Conservation (phyloP, 1,140 invertebrate genomes). For the Penaeus japonicus region DNA sequence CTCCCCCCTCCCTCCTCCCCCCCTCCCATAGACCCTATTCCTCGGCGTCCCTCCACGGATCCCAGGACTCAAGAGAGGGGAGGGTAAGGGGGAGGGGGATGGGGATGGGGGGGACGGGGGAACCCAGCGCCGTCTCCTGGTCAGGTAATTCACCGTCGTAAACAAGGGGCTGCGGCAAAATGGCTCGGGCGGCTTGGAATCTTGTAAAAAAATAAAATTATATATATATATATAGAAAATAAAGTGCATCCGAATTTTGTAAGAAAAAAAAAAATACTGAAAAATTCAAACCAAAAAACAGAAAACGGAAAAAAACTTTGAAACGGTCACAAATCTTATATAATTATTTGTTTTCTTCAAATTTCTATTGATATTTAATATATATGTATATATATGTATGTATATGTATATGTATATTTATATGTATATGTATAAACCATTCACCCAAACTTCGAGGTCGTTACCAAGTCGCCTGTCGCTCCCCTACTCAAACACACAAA, state of each 20-base stretch:
- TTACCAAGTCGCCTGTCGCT: too few species aligned
- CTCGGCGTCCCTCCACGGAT: conserved; percentile 1
- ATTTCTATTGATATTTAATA: background rate
- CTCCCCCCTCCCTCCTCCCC: background rate
- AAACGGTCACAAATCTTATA: too few species aligned
- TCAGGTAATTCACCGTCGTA: background rate
- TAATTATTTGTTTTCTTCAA: background rate
- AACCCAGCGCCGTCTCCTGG: background rate
- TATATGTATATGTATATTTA: background rate
- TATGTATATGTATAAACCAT: background rate
- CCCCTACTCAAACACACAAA: too few species aligned
- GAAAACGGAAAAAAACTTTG: too few species aligned
- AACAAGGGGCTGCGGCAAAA: too few species aligned
- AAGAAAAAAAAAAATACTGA: too few species aligned
- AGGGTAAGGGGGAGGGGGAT: background rate
- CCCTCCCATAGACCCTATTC: background rate
- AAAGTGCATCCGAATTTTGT: too few species aligned
- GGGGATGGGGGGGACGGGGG: background rate
- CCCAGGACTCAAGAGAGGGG: background rate
- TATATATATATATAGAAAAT: too few species aligned
- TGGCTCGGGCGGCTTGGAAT: too few species aligned
- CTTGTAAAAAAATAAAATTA: too few species aligned
- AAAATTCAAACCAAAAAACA: too few species aligned
- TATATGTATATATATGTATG: conserved; percentile 1
- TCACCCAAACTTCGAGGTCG: background rate